These are phyloP conservation scores for Catharus bicknelli DNA, from an alignment of 2,113 vertebrate species.

Conservation along the genomic window DNA sequence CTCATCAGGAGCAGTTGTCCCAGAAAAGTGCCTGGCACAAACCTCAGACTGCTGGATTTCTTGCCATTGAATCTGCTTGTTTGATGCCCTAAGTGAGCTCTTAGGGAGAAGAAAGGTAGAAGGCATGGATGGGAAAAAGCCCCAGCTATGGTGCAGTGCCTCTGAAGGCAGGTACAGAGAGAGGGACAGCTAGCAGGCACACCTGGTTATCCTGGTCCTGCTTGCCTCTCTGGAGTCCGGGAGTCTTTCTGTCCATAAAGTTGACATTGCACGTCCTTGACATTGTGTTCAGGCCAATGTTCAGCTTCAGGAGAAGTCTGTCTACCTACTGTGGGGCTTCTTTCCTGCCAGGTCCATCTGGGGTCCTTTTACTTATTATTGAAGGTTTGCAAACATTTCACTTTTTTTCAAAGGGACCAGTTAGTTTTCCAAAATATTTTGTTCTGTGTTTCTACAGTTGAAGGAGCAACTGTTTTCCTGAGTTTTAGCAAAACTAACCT, in stretches of 20 bases:
- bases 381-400: background rate
- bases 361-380: background rate
- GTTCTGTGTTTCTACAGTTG: background rate
- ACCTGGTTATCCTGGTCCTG: background rate
- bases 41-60: background rate
- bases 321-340: background rate
- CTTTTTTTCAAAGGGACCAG: background rate
- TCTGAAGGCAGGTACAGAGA: background rate
- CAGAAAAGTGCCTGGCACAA: background rate
- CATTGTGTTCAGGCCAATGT: background rate
- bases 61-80: background rate
- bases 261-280: background rate
- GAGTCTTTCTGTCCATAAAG: background rate
- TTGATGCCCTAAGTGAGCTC: background rate
- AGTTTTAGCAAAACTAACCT: background rate
- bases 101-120: background rate
- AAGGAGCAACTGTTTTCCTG: background rate
- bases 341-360: background rate
- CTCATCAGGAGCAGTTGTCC: background rate
- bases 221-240: background rate
- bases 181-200: background rate
- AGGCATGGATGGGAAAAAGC: background rate
- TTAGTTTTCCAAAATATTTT: background rate
- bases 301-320: background rate
- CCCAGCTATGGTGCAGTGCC: background rate